Base-by-base conservation (phyloP, 2,113 vertebrate species). In the Sterrhoptilus dennistouni region DNA sequence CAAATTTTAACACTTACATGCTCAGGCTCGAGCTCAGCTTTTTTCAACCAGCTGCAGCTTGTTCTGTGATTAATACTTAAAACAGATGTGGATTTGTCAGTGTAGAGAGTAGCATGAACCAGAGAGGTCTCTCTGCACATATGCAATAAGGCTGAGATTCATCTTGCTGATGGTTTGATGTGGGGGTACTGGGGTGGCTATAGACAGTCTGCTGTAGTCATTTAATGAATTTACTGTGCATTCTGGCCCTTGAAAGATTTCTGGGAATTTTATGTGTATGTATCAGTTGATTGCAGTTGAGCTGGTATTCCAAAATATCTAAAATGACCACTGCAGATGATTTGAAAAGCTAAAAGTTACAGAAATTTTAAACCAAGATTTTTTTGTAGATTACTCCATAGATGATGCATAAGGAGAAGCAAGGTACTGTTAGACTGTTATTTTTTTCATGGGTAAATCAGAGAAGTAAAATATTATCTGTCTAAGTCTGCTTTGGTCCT, bases 321-420 rank as follows among this genome's bases (percentile, higher is more conserved):
- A 18, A 80, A 85, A 89, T 93, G 79, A 77, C 61, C 69, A 66
- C 80, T 86, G 89, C 72, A 81, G 71, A 36, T 80, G n/a, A 29
- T 68, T 66, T 66, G 47, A 83, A 92, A 92, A 90, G 23, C 23
- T 54, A 35, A 60, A 83, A 87, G 44, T 77, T 65, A 21, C 1
- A 57, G 36, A 61, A 69, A 53, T 72, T 65, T 49, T 23, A 49
- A 83, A 92, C 8, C 21, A 27, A 81, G 57, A 12, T 42, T 24
- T 44, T 87, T 77, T 93, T 95, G 82, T 70, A 83, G 64, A 50
- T 93, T 93, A 63, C 36, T 89, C 33, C 72, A 77, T 54, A 90
- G 68, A 42, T 86, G 56, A 28, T 92, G 60, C 31, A 2, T 78
- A 91, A 93, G 71, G 89, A 90, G 47, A 89, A 93, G 53, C 35